phyloP scores from a whole-genome alignment of 2,888 invertebrate genomes.

The Oligia latruncula region DNA sequence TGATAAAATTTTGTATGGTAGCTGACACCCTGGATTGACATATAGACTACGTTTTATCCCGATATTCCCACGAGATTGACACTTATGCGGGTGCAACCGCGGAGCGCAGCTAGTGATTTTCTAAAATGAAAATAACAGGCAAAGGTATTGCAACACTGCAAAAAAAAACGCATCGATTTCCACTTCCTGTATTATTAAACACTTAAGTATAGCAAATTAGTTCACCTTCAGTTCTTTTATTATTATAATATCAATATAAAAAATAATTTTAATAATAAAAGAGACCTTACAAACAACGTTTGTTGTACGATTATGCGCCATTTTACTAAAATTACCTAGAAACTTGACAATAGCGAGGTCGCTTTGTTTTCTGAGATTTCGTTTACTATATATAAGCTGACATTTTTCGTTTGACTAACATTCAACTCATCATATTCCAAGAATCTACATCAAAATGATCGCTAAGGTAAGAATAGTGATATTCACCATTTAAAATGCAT shows the following conservation, averaged over 20 bases:
- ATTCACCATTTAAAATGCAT: constrained; percentile 14
- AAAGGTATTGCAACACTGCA: constrained; percentile 28
- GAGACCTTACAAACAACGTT: constrained; percentile 69
- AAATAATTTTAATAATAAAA: constrained; percentile 70
- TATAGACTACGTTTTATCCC: too few relatives aligned
- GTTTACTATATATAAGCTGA: constrained; percentile 82
- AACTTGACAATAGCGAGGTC: constrained; percentile 79
- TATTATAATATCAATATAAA: constrained; percentile 65
- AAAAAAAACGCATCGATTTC: constrained; percentile 44
- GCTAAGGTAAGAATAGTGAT: constrained; percentile 77
- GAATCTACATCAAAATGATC: constrained; percentile 76
- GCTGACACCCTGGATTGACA: too few relatives aligned
- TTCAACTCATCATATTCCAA: constrained; percentile 73
- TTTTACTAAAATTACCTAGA: constrained; percentile 73
- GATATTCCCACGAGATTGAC: too few relatives aligned
- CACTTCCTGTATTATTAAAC: constrained; percentile 59
- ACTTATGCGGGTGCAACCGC: too few relatives aligned
- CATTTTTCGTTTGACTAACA: constrained; percentile 73
- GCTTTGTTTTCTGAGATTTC: constrained; percentile 76
- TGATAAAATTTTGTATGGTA: too few relatives aligned
- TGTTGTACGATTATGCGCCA: constrained; percentile 71
- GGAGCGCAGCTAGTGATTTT: neutral
- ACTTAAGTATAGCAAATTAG: constrained; percentile 54
- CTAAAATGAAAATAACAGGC: constrained; percentile 13
- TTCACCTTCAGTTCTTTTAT: constrained; percentile 70